Evolutionary conservation across 2,888 invertebrate species (phyloP).

Genomic region (Brachyptera risi): DNA sequence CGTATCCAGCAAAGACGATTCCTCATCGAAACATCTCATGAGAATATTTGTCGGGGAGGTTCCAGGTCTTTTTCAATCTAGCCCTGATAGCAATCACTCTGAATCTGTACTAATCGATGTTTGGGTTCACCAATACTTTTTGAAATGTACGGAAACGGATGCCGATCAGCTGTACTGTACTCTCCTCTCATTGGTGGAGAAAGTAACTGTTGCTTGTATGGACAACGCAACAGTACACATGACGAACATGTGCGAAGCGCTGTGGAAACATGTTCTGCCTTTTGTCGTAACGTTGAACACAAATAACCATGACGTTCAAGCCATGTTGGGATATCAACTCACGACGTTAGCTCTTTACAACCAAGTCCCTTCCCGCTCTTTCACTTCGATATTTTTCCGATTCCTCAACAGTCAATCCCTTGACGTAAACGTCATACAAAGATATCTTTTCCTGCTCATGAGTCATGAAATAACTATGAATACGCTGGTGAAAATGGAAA

Average conservation of each 20-base stretch:
- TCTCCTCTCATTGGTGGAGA: background rate
- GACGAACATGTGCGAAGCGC: background rate
- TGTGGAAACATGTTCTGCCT: background rate
- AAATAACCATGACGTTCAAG: background rate
- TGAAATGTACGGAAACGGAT: background rate
- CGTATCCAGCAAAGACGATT: background rate
- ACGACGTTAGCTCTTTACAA: background rate
- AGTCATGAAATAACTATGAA: background rate
- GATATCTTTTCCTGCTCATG: slow-evolving; percentile 2
- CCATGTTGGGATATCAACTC: background rate
- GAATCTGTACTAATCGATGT: background rate
- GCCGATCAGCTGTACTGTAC: background rate
- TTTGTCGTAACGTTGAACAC: background rate
- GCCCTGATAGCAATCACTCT: background rate
- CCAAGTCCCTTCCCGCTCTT: background rate
- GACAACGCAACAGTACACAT: background rate
- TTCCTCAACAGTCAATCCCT: slow-evolving; percentile 5
- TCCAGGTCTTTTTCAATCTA: background rate
- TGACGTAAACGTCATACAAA: background rate
- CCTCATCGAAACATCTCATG: background rate
- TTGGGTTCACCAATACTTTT: slow-evolving; percentile 4
- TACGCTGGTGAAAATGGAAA: background rate
- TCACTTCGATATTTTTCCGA: background rate
- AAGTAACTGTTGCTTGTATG: background rate
- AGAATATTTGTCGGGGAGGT: background rate